Evolutionary conservation across 2,797 vertebrate species (phyloP).

Genomic region (Petrocephalus schoutedeni): DNA sequence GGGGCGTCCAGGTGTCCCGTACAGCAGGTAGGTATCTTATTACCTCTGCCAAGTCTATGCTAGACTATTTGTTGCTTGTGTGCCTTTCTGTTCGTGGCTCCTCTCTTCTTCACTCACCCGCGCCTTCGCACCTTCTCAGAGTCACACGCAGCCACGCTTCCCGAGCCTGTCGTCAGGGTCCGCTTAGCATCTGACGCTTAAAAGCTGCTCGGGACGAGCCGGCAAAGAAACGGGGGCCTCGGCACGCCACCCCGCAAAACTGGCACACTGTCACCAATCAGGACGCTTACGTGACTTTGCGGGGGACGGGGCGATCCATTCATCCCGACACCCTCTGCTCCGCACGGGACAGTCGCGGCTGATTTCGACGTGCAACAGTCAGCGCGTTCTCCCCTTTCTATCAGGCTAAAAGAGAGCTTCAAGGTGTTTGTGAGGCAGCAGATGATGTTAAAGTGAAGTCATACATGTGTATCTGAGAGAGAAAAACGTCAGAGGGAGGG

Average conservation of each 20-base stretch:
- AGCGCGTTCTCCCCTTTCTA: background rate
- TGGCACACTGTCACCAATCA: background rate
- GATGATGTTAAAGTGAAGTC: background rate
- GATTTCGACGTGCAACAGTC: background rate
- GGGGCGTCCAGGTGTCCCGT: background rate
- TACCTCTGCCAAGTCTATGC: background rate
- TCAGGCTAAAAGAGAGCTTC: background rate
- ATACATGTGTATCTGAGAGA: constrained; percentile 12
- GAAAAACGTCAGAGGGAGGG: constrained; percentile 25
- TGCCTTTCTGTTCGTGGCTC: background rate
- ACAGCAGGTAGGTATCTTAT: background rate
- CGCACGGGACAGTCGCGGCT: background rate
- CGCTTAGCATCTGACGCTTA: background rate
- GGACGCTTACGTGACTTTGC: background rate
- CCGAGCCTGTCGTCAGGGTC: background rate
- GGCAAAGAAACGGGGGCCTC: background rate
- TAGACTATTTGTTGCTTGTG: background rate
- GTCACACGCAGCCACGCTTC: background rate
- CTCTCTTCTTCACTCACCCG: background rate
- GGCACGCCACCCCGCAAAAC: background rate
- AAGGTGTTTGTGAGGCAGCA: background rate
- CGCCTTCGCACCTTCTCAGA: background rate
- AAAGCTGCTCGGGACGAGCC: background rate
- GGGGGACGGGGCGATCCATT: background rate
- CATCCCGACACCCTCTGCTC: background rate